A percentile compares a stretch with the other conserved stretches of the same genome.
Evolutionary conservation across 92 coral and sea anemone species (phyloP).

Genomic region (Phenganax subtilis): DNA sequence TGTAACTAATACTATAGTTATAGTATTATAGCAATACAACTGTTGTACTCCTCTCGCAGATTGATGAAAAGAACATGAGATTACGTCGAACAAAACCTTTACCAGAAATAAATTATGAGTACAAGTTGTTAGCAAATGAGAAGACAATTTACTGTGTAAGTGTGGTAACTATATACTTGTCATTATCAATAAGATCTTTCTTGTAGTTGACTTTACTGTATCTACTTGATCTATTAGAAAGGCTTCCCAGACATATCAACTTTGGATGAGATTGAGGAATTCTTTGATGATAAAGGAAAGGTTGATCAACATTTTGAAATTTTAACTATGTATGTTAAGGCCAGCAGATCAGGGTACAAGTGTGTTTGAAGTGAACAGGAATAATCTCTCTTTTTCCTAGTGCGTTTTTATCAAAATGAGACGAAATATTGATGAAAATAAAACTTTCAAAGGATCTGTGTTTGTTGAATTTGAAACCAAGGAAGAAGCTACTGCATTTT

Average conservation of each 20-base stretch:
- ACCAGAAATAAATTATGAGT: conserved; percentile 61
- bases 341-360: too few species aligned
- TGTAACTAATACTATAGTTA: not conserved
- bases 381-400: conserved; percentile 18
- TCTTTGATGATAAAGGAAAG: conserved; percentile 76
- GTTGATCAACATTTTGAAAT: conserved; percentile 29
- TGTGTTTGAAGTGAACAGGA: not conserved
- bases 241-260: conserved; percentile 71
- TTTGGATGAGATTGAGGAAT: conserved; percentile 74
- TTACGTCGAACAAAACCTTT: conserved; percentile 62
- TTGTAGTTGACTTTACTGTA: not conserved
- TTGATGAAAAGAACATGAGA: conserved; percentile 72
- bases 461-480: conserved; percentile 76
- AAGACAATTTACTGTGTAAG: conserved; percentile 87
- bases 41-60: conserved; percentile 38
- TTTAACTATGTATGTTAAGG: not conserved
- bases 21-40: not conserved
- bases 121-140: conserved; percentile 49
- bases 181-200: not conserved
- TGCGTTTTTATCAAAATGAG: conserved; percentile 70
- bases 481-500: conserved; percentile 68
- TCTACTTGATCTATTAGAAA: conserved; percentile 53
- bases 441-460: conserved; percentile 85
- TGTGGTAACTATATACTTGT: not conserved
- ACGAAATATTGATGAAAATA: conserved; percentile 36